Evolutionary conservation across 2,797 vertebrate species (phyloP).

Genomic region (Macroramphosus scolopax): DNA sequence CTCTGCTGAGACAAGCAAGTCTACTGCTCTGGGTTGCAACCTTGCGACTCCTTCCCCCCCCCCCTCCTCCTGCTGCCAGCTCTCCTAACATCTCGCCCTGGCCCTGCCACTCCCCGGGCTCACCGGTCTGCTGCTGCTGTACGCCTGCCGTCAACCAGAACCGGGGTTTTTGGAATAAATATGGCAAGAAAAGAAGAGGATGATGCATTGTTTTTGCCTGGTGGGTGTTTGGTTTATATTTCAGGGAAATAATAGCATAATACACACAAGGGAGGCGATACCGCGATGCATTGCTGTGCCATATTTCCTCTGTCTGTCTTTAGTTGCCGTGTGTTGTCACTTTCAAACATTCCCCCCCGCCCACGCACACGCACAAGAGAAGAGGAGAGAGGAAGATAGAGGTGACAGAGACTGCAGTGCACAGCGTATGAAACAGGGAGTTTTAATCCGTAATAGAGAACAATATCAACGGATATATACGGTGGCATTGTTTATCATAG

Average conservation of each 20-base stretch:
- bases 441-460: conserved; percentile 61
- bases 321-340: conserved; percentile 63
- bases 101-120: conserved; percentile 56
- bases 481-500: conserved; percentile 56
- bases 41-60: conserved; percentile 77
- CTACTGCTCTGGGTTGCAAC: conserved; percentile 79
- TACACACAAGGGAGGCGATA: conserved; percentile 57
- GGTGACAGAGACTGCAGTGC: conserved; percentile 55
- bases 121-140: conserved; percentile 45
- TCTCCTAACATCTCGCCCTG: conserved; percentile 64
- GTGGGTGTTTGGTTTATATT: conserved; percentile 63
- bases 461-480: conserved; percentile 58
- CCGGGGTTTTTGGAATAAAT: conserved; percentile 31
- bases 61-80: conserved; percentile 74
- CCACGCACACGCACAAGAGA: conserved; percentile 51
- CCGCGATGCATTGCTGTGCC: conserved; percentile 51
- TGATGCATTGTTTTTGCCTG: conserved; percentile 42
- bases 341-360: conserved; percentile 67
- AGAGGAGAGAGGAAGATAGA: conserved; percentile 25
- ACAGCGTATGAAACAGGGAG: conserved; percentile 49
- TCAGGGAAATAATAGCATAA: conserved; percentile 66
- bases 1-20: conserved; percentile 83
- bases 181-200: conserved; percentile 15
- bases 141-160: conserved; percentile 34
- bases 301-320: conserved; percentile 58